Conservation (phyloP, 64 coral and sea anemone species). For the Pocillopora damicornis region DNA sequence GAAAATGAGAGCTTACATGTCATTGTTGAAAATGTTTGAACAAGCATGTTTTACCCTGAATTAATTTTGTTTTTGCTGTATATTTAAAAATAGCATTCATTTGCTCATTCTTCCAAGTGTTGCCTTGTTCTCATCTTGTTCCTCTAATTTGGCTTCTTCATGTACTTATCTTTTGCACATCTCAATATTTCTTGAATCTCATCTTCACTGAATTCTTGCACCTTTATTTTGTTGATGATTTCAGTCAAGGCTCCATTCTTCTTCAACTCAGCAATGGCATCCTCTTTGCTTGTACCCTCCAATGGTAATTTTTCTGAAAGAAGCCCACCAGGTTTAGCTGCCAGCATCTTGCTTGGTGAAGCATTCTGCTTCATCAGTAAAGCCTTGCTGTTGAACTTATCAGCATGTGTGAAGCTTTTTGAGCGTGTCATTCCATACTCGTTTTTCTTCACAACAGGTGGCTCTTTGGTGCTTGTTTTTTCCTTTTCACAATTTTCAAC, state of each 20-base stretch:
- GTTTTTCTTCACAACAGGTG: neutral
- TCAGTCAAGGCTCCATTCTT: conserved; percentile 38
- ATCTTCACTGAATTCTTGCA: conserved; percentile 80
- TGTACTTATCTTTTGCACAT: conserved; percentile 72
- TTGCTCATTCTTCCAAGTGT: conserved; percentile 38
- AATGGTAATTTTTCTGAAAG: conserved; percentile 9
- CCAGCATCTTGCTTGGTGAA: conserved; percentile 58
- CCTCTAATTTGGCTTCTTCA: conserved; percentile 63
- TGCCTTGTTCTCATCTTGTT: conserved; percentile 52
- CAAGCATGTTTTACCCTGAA: too few species aligned
- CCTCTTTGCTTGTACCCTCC: conserved; percentile 37
- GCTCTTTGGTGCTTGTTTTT: neutral
- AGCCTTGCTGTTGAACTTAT: conserved; percentile 52
- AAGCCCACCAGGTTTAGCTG: conserved; percentile 10
- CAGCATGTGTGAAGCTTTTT: conserved; percentile 39
- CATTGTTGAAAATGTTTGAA: too few species aligned
- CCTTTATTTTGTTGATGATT: conserved; percentile 52
- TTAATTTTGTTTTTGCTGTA: too few species aligned
- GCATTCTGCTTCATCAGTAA: conserved; percentile 56
- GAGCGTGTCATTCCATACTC: conserved; percentile 49
- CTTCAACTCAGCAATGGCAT: conserved; percentile 48
- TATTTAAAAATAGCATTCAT: too few species aligned
- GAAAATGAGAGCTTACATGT: too few species aligned
- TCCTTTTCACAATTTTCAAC: conserved; percentile 15
- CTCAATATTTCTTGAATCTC: conserved; percentile 84